Evolutionary conservation across 2,113 vertebrate genomes (phyloP).

Genomic region (Falco punctatus): DNA sequence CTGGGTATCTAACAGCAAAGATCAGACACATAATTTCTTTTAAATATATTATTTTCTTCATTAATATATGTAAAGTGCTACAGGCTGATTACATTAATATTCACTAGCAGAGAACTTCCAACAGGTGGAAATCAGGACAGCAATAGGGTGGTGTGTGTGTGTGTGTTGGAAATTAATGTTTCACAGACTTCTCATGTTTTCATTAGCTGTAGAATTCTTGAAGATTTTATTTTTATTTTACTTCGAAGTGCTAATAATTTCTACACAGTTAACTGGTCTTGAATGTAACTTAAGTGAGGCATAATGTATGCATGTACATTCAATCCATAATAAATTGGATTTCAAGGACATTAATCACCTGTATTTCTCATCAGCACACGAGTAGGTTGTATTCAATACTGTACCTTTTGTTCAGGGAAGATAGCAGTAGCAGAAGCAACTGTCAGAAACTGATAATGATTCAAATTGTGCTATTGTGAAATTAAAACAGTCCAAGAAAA

Average conservation of each 20-base stretch:
- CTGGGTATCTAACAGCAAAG: neutral
- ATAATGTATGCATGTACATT: neutral
- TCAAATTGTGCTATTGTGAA: neutral
- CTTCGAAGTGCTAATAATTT: neutral
- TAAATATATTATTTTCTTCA: neutral
- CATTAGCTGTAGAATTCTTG: neutral
- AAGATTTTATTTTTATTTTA: neutral
- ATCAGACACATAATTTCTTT: neutral
- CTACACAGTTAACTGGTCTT: neutral
- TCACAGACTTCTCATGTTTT: neutral
- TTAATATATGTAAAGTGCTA: neutral
- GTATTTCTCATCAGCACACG: neutral
- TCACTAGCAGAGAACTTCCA: neutral
- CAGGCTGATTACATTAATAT: neutral
- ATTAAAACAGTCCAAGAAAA: neutral
- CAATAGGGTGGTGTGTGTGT: too few relatives aligned
- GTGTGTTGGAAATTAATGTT: neutral
- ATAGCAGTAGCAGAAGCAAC: neutral
- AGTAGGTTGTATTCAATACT: neutral
- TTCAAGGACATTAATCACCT: neutral
- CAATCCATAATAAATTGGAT: neutral
- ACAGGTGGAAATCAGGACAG: accelerated
- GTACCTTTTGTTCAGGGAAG: neutral
- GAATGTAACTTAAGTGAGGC: neutral
- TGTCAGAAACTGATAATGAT: neutral